These are phyloP conservation scores for Tribolium madens DNA, from an alignment of 1,140 invertebrate species.

Conservation along the genomic window DNA sequence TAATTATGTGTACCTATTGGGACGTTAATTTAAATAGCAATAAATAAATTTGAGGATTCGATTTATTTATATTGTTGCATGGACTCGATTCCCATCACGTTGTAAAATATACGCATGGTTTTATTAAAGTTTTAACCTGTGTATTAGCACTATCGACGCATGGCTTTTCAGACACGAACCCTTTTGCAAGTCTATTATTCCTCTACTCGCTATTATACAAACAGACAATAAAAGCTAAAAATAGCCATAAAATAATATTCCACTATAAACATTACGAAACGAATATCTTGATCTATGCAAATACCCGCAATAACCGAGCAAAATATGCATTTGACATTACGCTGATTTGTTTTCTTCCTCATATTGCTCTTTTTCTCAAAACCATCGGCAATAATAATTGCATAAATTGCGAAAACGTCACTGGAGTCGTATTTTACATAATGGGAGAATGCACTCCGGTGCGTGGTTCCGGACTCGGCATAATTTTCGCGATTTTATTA, in stretches of 20 bases:
- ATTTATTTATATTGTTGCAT: constrained; percentile 16
- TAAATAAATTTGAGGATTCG: constrained; percentile 32
- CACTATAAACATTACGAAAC: constrained; percentile 39
- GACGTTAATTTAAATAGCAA: constrained; percentile 37
- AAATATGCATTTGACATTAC: constrained; percentile 34
- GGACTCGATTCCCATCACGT: constrained; percentile 17
- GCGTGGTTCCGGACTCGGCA: constrained; percentile 26
- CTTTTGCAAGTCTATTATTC: constrained; percentile 37
- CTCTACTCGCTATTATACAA: constrained; percentile 34
- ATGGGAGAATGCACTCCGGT: constrained; percentile 28
- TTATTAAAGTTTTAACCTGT: constrained; percentile 37
- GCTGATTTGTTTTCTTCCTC: constrained; percentile 24
- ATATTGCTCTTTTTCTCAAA: background rate
- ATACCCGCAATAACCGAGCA: constrained; percentile 28
- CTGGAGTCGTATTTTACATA: constrained; percentile 9
- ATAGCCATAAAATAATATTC: constrained; percentile 36
- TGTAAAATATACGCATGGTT: constrained; percentile 13
- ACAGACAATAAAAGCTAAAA: constrained; percentile 38
- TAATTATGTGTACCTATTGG: constrained; percentile 36
- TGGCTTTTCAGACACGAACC: constrained; percentile 28
- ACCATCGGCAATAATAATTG: constrained; percentile 6
- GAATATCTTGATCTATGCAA: constrained; percentile 39
- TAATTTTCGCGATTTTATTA: constrained; percentile 35
- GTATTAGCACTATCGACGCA: constrained; percentile 20
- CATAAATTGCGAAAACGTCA: constrained; percentile 29